Conservation (phyloP, 2,113 vertebrate species). For the Struthio camelus region DNA sequence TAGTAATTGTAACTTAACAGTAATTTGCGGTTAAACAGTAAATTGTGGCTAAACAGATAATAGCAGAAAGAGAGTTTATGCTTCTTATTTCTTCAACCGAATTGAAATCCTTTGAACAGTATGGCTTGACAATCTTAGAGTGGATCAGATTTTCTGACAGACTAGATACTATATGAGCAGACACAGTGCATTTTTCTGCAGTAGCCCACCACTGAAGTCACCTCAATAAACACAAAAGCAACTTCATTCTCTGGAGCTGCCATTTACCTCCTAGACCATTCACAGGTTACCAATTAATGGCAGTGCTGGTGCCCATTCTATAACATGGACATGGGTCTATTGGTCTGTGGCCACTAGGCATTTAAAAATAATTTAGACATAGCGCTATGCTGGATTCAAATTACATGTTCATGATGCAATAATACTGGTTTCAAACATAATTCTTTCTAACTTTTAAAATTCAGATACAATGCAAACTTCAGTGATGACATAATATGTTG, state of each 20-base stretch:
- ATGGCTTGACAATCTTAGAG: background rate
- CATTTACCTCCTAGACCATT: background rate
- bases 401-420: background rate
- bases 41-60: background rate
- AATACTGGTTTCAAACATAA: background rate
- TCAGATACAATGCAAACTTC: background rate
- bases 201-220: background rate
- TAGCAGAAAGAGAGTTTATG: fast-evolving
- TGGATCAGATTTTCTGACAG: background rate
- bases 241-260: background rate
- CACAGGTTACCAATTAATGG: background rate
- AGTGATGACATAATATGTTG: fast-evolving
- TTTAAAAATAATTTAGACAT: background rate
- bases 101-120: background rate
- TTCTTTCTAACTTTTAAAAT: background rate
- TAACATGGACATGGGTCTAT: background rate
- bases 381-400: background rate
- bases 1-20: background rate
- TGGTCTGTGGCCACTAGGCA: background rate
- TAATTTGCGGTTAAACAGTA: too few species aligned
- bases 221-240: background rate
- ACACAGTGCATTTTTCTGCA: background rate
- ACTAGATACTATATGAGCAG: background rate
- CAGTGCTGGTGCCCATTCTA: background rate
- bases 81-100: background rate